phyloP scores from a whole-genome alignment of 2,888 invertebrate genomes.

The Peribatodes rhomboidaria region DNA sequence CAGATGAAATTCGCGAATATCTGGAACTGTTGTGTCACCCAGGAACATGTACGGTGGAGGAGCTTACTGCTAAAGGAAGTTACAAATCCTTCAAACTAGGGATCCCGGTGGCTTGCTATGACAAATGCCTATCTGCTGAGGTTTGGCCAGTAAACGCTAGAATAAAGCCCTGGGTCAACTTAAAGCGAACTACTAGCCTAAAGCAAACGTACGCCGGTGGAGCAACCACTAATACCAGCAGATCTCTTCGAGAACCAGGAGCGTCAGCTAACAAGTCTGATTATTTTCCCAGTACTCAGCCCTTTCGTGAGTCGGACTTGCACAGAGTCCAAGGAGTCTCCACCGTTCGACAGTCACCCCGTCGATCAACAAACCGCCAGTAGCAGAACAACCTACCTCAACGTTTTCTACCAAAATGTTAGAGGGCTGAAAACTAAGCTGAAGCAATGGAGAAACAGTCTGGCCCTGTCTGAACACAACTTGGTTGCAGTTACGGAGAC shows the following conservation, averaged over 20 bases:
- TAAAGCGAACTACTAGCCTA: not conserved
- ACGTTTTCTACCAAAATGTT: conserved; percentile 4
- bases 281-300: not conserved
- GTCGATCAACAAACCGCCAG: not conserved
- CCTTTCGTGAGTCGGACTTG: conserved; percentile 1
- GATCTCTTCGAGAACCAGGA: too few relatives aligned
- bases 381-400: not conserved
- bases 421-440: too few relatives aligned
- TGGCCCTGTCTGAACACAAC: too few relatives aligned
- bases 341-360: not conserved
- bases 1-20: conserved; percentile 4
- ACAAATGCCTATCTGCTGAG: not conserved
- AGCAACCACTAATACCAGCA: not conserved
- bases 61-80: conserved; percentile 2
- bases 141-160: conserved; percentile 10
- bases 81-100: conserved; percentile 13
- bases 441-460: not conserved
- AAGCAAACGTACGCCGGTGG: too few relatives aligned
- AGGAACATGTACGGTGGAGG: conserved; percentile 8
- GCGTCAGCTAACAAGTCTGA: not conserved
- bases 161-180: conserved; percentile 11
- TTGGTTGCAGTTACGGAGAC: too few relatives aligned
- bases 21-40: not conserved
- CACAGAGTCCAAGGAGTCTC: not conserved
- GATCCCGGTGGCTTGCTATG: not conserved